Conservation (phyloP, 2,797 vertebrate genomes). For the Ctenopoma multispine region DNA sequence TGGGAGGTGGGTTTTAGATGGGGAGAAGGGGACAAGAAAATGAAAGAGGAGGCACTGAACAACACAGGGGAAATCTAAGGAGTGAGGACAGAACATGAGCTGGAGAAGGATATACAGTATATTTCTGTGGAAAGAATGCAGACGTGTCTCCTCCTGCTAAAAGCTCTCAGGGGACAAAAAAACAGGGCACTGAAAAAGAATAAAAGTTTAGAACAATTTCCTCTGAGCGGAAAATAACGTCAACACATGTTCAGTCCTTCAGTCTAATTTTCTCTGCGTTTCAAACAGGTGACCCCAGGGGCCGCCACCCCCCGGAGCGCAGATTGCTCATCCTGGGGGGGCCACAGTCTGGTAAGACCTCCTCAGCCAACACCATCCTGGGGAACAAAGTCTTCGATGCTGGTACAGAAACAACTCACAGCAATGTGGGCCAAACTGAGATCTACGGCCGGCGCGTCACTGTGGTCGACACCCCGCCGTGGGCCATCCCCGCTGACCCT, state of each 20-base stretch:
- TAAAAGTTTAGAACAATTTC: background rate
- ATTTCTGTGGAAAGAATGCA: conserved; percentile 9
- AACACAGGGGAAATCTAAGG: background rate
- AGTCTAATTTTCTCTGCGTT: conserved; percentile 23
- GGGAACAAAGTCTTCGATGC: conserved; percentile 73
- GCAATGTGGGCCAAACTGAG: conserved; percentile 79
- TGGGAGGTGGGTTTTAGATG: conserved; percentile 5
- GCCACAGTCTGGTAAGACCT: conserved; percentile 85
- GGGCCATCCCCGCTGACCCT: conserved; percentile 61
- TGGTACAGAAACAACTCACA: conserved; percentile 51
- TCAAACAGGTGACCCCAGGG: conserved; percentile 67
- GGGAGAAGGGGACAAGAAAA: conserved; percentile 8
- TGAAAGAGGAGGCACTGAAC: conserved; percentile 9
- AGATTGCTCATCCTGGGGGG: conserved; percentile 85
- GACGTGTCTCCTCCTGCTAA: background rate
- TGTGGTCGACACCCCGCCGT: conserved; percentile 82
- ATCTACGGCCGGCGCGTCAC: conserved; percentile 75
- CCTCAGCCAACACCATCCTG: conserved; percentile 84
- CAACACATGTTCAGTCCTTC: background rate
- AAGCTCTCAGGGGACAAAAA: background rate
- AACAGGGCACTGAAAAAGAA: conserved; percentile 2
- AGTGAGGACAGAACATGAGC: conserved; percentile 9
- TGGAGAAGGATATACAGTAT: background rate
- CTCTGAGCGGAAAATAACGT: background rate
- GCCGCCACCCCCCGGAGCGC: conserved; percentile 75